Conservation (phyloP, 64 coral and sea anemone genomes). For the Anthopleura sola region DNA sequence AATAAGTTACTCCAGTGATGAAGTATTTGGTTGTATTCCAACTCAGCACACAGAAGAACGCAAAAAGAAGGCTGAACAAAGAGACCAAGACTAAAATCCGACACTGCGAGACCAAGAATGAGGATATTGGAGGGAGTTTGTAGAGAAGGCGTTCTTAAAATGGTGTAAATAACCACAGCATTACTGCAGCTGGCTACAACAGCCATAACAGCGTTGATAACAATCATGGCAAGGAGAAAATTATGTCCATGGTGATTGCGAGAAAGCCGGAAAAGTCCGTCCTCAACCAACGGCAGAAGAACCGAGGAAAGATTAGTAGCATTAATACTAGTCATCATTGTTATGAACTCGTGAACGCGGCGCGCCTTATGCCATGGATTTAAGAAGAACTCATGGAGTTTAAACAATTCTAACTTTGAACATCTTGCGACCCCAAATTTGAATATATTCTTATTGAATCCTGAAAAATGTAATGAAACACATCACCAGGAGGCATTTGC, state of each 20-base stretch:
- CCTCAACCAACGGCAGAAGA: not conserved
- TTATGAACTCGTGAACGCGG: no score
- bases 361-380: no score
- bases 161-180: not conserved
- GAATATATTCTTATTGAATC: no score
- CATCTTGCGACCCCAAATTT: no score
- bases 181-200: not conserved
- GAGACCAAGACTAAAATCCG: not conserved
- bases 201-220: not conserved
- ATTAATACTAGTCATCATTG: no score
- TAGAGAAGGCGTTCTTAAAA: conserved; percentile 6
- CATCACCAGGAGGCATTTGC: no score
- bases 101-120: not conserved
- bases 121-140: conserved; percentile 4
- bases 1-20: not conserved
- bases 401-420: no score
- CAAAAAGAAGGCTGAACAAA: not conserved
- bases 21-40: not conserved
- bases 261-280: not conserved
- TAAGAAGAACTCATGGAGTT: no score
- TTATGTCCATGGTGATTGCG: not conserved
- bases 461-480: no score
- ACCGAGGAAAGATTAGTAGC: not conserved
- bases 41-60: not conserved
- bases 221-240: not conserved